A percentile compares a stretch with the other conserved stretches of the same genome.
phyloP scores from a whole-genome alignment of 1,140 invertebrate genomes.

The Micrasema minimum region DNA sequence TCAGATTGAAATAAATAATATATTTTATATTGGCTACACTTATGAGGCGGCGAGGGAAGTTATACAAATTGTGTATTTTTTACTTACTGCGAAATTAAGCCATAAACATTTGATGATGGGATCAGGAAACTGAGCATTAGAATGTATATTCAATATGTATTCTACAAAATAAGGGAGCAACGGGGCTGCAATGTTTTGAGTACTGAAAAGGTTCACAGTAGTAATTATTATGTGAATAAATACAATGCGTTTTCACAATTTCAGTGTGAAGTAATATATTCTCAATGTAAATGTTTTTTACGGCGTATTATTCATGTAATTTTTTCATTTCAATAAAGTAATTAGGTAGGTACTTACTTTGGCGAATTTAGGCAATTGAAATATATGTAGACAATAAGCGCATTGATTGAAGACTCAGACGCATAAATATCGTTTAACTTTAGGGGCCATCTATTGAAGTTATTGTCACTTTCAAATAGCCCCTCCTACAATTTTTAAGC shows the following conservation, averaged over 20 bases:
- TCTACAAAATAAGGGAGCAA: slow-evolving; percentile 44
- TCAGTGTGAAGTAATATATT: too few relatives aligned
- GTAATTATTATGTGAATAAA: too few relatives aligned
- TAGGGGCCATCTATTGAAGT: slow-evolving; percentile 39
- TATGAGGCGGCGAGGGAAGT: too few relatives aligned
- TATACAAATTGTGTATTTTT: too few relatives aligned
- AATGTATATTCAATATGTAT: slow-evolving; percentile 42
- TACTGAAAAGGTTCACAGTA: slow-evolving; percentile 25
- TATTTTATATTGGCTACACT: too few relatives aligned
- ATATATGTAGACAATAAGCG: slow-evolving; percentile 46
- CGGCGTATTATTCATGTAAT: too few relatives aligned
- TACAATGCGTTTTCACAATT: too few relatives aligned
- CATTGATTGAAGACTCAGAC: slow-evolving; percentile 36
- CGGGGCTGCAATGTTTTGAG: slow-evolving; percentile 15
- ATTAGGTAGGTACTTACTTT: slow-evolving; percentile 31
- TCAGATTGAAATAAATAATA: too few relatives aligned
- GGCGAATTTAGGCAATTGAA: slow-evolving; percentile 44
- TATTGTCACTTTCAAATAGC: slow-evolving; percentile 28
- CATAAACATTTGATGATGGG: slow-evolving; percentile 48
- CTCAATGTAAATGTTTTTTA: too few relatives aligned
- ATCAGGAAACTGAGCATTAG: slow-evolving; percentile 22
- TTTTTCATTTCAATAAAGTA: too few relatives aligned
- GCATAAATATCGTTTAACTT: slow-evolving; percentile 37
- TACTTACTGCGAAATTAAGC: slow-evolving; percentile 50
- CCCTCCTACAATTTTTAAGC: slow-evolving; percentile 43